phyloP scores from a whole-genome alignment of 2,113 vertebrate genomes.

The Cheirogaleus medius region DNA sequence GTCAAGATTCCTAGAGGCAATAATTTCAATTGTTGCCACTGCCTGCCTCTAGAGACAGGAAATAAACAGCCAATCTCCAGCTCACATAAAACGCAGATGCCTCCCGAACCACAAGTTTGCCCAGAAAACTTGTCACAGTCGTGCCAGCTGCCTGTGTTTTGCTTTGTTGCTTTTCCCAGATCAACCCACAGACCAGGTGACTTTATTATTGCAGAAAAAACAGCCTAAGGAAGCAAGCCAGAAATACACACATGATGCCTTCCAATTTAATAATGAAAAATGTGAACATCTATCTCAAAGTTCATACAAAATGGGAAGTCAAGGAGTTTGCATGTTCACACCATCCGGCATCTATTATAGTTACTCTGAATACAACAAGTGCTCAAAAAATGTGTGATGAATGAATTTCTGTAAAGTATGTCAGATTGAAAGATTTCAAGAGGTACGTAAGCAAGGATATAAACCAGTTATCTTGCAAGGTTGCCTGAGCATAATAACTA shows the following conservation, averaged over 20 bases:
- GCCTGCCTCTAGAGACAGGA: neutral
- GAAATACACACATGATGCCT: neutral
- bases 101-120: slow-evolving; percentile 51
- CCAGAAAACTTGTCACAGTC: slow-evolving; percentile 41
- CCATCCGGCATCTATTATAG: neutral
- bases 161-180: slow-evolving; percentile 49
- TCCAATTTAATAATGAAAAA: slow-evolving; percentile 19
- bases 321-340: neutral
- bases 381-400: neutral
- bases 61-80: slow-evolving; percentile 58
- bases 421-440: neutral
- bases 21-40: slow-evolving; percentile 38
- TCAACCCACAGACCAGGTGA: neutral
- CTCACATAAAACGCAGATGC: slow-evolving; percentile 52
- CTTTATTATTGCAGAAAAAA: neutral
- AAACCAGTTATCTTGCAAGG: neutral
- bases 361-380: neutral
- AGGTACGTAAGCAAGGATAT: neutral
- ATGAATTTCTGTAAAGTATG: slow-evolving; percentile 1
- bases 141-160: slow-evolving; percentile 16
- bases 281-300: neutral
- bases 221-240: slow-evolving; percentile 22
- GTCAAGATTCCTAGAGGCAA: slow-evolving; percentile 35
- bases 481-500: slow-evolving; percentile 25
- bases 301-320: neutral